Conservation (phyloP, 37 sponge, comb jelly and placozoan species). For the Oscarella lobularis region DNA sequence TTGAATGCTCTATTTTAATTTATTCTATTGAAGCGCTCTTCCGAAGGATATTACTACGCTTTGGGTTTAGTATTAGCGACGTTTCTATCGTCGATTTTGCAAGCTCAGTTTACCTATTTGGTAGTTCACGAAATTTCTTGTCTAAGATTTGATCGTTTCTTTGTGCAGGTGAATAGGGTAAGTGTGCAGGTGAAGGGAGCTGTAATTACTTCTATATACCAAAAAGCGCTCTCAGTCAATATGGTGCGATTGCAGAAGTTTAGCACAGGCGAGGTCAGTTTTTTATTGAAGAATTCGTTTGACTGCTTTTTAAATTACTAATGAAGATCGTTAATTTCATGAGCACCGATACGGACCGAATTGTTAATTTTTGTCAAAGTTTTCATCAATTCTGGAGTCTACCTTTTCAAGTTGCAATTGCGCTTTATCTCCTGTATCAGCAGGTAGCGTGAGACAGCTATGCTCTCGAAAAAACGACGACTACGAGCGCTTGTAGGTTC, state of each 20-base stretch:
- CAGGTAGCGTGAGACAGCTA: slow-evolving; percentile 34
- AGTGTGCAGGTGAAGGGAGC: slow-evolving; percentile 64
- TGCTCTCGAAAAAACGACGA: no score
- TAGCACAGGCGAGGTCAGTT: slow-evolving; percentile 60
- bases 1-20: no score
- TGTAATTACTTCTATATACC: slow-evolving; percentile 67
- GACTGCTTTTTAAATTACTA: neutral
- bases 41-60: slow-evolving; percentile 71
- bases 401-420: slow-evolving; percentile 75
- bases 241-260: slow-evolving; percentile 39
- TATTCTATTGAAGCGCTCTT: neutral
- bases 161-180: slow-evolving; percentile 66
- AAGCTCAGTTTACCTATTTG: slow-evolving; percentile 57
- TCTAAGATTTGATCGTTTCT: neutral
- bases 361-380: slow-evolving; percentile 72
- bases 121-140: slow-evolving; percentile 8
- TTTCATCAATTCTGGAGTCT: slow-evolving; percentile 96
- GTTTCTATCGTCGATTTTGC: slow-evolving; percentile 42
- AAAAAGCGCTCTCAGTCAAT: slow-evolving; percentile 68
- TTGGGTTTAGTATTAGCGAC: slow-evolving; percentile 49
- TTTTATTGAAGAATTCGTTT: neutral
- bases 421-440: slow-evolving; percentile 73
- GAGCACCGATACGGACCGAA: slow-evolving; percentile 85
- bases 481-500: no score
- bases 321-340: slow-evolving; percentile 83